Percentiles rank a stretch among this genome's conserved stretches.
Conservation (phyloP, 2,113 vertebrate species). For the Xiphorhynchus elegans region DNA sequence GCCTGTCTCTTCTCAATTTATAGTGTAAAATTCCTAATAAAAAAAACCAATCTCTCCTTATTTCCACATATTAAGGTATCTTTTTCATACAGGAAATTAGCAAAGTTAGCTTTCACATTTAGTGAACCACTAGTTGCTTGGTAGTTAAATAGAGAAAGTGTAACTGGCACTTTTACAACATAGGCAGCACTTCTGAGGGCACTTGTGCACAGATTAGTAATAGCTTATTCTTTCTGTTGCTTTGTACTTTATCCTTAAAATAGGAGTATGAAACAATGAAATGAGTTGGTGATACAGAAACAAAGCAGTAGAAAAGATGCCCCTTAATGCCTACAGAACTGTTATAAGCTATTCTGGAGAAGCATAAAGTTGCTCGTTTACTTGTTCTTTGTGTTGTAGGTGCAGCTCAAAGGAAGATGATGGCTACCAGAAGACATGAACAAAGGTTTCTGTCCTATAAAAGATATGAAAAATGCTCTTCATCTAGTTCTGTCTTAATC, state of each 20-base stretch:
- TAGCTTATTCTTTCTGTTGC: constrained; percentile 59
- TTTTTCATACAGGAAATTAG: constrained; percentile 31
- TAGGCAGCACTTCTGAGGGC: constrained; percentile 48
- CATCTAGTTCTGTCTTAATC: constrained; percentile 69
- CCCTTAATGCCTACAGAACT: constrained; percentile 77
- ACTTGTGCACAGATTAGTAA: constrained; percentile 26
- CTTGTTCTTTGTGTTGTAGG: constrained; percentile 94
- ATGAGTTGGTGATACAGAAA: constrained; percentile 63
- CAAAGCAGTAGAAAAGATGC: constrained; percentile 73
- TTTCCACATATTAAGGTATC: constrained; percentile 45
- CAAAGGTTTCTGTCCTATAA: constrained; percentile 90
- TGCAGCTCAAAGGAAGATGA: constrained; percentile 87
- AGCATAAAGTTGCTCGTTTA: constrained; percentile 88
- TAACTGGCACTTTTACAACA: not conserved
- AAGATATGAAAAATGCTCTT: constrained; percentile 71
- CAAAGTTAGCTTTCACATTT: not conserved
- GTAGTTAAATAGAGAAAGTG: constrained; percentile 50
- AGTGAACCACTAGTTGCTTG: not conserved
- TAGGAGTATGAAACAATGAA: constrained; percentile 46
- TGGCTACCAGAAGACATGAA: constrained; percentile 82
- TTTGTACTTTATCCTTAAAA: constrained; percentile 57
- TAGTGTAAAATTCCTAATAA: not conserved
- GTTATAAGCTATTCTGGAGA: constrained; percentile 68
- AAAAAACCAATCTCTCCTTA: not conserved
- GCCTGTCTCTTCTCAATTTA: constrained; percentile 61